Evolutionary conservation across 2,888 invertebrate species (phyloP), one percentile per base, ranked within the genome.

Genomic region (Lapara coniferarum): DNA sequence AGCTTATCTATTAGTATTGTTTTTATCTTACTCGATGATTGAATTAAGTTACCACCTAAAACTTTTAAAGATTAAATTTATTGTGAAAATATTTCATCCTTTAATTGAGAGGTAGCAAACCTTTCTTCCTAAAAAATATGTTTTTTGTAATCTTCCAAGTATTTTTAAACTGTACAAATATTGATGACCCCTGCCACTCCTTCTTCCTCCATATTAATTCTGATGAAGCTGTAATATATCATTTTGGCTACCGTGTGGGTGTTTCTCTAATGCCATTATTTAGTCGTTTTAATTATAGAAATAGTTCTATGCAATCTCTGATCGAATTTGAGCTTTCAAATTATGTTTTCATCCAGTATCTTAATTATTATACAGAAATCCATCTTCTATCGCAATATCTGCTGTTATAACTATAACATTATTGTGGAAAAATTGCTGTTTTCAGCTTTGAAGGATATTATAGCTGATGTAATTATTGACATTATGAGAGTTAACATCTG

Each of bases 211-310:
- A 69, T 73, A 88, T 87, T 83, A 86, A 88, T 87, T 87, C 75
- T 82, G 83, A 86, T 85, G 82, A 82, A 80, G 83, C 80, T 79
- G 80, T 83, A 78, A 87, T 89, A 84, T 80, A 80, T 89, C 85
- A 89, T 86, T 75, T 71, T 53, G 71, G 81, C 90, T 91, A 89
- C 91, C 74, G 90, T 80, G 82, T 84, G 88, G 86, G 87, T 82
- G 89, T 82, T 81, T 73, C 70, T 83, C 73, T 85, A 80, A 88
- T 81, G 79, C 83, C 84, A 85, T 89, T 89, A 89, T 89, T 89
- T 85, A 84, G 80, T 80, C 83, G 83, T 82, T 78, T 71, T 69
- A 69, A 71, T 70, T 52, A 37, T 52, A 51, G 49, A 12, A n/a
- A 4, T 37, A 16, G 59, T n/a, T 44, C 7, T 30, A 30, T 44